These are phyloP conservation scores for Cheilosia vulpina DNA, from an alignment of 2,888 invertebrate genomes.

Conservation along the genomic window DNA sequence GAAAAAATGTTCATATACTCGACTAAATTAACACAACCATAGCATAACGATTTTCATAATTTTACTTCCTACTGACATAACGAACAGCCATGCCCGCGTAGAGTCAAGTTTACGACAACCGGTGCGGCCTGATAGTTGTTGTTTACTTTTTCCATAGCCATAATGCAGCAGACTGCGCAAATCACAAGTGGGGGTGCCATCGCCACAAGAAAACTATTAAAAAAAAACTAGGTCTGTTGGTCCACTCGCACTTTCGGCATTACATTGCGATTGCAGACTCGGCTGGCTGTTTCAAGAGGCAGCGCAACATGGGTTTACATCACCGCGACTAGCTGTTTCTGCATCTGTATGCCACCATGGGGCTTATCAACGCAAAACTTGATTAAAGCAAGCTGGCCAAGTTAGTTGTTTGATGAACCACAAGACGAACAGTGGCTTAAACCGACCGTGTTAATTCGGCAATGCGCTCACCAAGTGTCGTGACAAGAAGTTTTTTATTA, in stretches of 20 bases:
- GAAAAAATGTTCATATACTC: background rate
- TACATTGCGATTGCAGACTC: background rate
- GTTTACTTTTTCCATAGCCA: slow-evolving; percentile 20
- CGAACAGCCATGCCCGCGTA: background rate
- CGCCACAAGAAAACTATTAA: background rate
- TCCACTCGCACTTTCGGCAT: slow-evolving; percentile 35
- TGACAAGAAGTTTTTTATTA: slow-evolving; percentile 8
- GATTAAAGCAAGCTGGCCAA: slow-evolving; percentile 4
- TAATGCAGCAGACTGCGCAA: background rate
- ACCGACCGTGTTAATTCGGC: background rate
- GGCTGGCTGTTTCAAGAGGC: background rate
- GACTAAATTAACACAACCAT: background rate
- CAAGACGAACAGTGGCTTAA: slow-evolving; percentile 26
- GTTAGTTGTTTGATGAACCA: slow-evolving; percentile 31
- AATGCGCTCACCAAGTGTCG: slow-evolving; percentile 21
- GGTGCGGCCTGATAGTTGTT: background rate
- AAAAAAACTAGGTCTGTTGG: slow-evolving; percentile 46
- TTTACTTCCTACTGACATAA: slow-evolving; percentile 58
- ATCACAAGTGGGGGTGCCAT: background rate
- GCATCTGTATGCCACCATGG: background rate
- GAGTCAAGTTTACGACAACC: slow-evolving; percentile 55
- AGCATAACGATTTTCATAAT: slow-evolving; percentile 12
- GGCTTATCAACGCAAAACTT: background rate
- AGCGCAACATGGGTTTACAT: slow-evolving; percentile 9
- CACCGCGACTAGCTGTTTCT: background rate